A percentile compares a stretch with the other conserved stretches of the same genome.
phyloP scores from a whole-genome alignment of 2,797 vertebrate species.

The Eulemur albifrons region DNA sequence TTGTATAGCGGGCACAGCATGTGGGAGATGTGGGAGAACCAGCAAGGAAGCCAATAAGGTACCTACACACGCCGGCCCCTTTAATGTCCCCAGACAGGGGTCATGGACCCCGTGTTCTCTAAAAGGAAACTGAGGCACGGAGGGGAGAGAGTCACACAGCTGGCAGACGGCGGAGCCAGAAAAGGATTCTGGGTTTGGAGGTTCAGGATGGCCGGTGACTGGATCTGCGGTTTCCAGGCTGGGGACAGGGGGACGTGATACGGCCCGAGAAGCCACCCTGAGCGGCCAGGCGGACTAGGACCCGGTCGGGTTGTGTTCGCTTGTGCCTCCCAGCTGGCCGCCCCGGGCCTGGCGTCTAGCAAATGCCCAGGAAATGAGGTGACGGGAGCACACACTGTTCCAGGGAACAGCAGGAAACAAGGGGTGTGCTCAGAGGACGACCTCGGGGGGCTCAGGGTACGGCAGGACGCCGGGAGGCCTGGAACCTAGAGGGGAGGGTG shows the following conservation, averaged over 20 bases:
- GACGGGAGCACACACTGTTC: neutral
- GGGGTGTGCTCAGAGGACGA: neutral
- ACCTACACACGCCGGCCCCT: too few relatives aligned
- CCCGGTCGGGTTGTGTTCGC: neutral
- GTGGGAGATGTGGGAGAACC: neutral
- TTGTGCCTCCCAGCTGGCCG: neutral
- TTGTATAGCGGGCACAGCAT: neutral
- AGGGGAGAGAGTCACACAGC: conserved; percentile 24
- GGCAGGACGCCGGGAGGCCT: neutral
- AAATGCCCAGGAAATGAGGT: neutral
- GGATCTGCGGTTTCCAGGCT: neutral
- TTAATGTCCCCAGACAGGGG: neutral
- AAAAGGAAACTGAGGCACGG: neutral
- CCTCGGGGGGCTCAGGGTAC: neutral
- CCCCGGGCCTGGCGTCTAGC: neutral
- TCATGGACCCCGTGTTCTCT: neutral
- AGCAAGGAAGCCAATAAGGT: neutral
- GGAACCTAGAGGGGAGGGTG: neutral
- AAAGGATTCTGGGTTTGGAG: neutral
- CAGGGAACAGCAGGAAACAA: neutral
- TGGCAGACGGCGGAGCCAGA: conserved; percentile 26
- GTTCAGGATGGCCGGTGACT: neutral
- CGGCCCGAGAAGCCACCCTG: neutral
- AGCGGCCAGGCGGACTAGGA: neutral
- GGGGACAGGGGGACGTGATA: neutral